Percentiles rank a stretch among this genome's conserved stretches.
Evolutionary conservation across 2,113 vertebrate genomes (phyloP).

Genomic region (Lanius collurio): DNA sequence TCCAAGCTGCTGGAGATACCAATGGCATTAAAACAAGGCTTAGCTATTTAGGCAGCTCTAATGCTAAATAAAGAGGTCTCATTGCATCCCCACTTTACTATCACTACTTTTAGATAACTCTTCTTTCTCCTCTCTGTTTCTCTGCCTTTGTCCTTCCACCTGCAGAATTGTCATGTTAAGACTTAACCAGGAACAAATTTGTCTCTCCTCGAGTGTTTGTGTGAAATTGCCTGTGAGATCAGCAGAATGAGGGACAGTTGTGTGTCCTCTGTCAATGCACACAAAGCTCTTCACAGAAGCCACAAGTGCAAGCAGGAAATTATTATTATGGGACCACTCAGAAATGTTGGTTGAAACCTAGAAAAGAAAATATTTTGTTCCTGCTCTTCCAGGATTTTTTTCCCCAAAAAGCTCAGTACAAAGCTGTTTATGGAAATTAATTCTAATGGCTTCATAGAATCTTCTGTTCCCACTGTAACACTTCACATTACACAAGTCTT

Average conservation of each 20-base stretch:
- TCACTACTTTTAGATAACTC: not conserved
- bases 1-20: not conserved
- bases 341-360: not conserved
- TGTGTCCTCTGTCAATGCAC: accelerated
- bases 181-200: not conserved
- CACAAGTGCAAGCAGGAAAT: not conserved
- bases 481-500: slow-evolving; percentile 13
- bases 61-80: not conserved
- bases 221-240: not conserved
- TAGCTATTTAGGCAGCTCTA: not conserved
- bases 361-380: not conserved
- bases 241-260: accelerated
- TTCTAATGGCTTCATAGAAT: not conserved
- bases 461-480: not conserved
- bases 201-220: not conserved
- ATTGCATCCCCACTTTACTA: accelerated
- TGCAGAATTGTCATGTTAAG: not conserved
- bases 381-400: not conserved
- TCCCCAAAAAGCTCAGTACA: not conserved
- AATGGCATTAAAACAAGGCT: not conserved
- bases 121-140: not conserved
- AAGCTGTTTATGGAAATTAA: slow-evolving; percentile 31
- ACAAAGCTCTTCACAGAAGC: not conserved
- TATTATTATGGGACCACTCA: not conserved
- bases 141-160: not conserved